A percentile compares a stretch with the other conserved stretches of the same genome.
Conservation (phyloP, 2,888 invertebrate species). For the Dryocosmus kuriphilus region DNA sequence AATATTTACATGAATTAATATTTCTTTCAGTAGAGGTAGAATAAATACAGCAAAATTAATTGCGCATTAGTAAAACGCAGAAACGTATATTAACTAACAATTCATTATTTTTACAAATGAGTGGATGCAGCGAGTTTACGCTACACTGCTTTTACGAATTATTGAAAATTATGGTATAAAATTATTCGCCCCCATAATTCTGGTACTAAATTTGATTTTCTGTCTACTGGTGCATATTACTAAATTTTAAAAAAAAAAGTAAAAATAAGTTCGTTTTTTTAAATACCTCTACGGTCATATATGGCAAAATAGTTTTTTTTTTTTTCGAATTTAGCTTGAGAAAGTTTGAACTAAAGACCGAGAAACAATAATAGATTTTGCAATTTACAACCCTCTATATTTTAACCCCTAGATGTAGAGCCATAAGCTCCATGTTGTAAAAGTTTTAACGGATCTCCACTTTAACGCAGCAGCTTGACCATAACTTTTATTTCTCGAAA, state of each 20-base stretch:
- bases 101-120: not conserved
- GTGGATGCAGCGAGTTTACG: not conserved
- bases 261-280: too few relatives aligned
- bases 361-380: not conserved
- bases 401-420: not conserved
- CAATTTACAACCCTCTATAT: not conserved
- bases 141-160: not conserved
- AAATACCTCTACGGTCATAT: too few relatives aligned
- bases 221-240: not conserved
- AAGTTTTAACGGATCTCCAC: not conserved
- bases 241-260: too few relatives aligned
- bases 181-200: not conserved
- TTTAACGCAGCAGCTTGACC: not conserved
- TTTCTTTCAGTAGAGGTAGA: not conserved
- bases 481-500: not conserved
- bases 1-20: not conserved
- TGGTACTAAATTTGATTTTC: not conserved
- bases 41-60: not conserved
- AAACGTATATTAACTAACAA: not conserved
- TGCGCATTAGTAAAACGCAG: not conserved
- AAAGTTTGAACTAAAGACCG: not conserved
- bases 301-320: not conserved
- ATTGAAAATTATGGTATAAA: not conserved
- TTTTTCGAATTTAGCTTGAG: not conserved
- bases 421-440: not conserved